Conservation (phyloP, 2,113 vertebrate species). For the Alethe castanea region DNA sequence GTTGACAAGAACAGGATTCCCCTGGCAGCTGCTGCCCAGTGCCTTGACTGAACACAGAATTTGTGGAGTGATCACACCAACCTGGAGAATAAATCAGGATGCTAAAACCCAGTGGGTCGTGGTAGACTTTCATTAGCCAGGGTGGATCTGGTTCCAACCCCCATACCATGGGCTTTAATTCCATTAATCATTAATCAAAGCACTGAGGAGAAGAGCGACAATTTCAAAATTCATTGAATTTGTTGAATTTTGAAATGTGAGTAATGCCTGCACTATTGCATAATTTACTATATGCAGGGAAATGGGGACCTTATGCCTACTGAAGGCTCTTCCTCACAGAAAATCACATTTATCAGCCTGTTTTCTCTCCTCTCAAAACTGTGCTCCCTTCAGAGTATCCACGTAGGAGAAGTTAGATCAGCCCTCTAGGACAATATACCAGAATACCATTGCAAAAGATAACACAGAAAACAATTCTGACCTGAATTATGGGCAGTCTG, state of each 20-base stretch:
- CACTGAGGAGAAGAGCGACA: neutral
- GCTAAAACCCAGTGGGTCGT: neutral
- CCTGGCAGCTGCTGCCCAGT: neutral
- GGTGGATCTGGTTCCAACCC: neutral
- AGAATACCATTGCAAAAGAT: neutral
- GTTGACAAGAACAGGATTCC: neutral
- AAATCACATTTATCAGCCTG: neutral
- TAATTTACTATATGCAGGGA: neutral
- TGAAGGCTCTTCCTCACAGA: neutral
- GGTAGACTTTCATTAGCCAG: neutral
- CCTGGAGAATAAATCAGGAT: neutral
- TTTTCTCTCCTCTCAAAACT: neutral
- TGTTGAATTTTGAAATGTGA: neutral
- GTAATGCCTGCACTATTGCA: neutral
- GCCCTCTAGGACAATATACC: neutral
- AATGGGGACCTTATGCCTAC: neutral
- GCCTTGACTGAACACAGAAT: accelerated
- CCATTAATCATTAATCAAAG: neutral
- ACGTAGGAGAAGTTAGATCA: accelerated
- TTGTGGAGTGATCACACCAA: neutral
- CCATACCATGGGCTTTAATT: neutral
- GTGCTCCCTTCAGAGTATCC: neutral
- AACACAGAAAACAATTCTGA: neutral
- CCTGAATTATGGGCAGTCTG: neutral
- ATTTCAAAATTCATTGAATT: neutral